phyloP scores from a whole-genome alignment of 2,888 invertebrate species.

The Neoitamus cyanurus region DNA sequence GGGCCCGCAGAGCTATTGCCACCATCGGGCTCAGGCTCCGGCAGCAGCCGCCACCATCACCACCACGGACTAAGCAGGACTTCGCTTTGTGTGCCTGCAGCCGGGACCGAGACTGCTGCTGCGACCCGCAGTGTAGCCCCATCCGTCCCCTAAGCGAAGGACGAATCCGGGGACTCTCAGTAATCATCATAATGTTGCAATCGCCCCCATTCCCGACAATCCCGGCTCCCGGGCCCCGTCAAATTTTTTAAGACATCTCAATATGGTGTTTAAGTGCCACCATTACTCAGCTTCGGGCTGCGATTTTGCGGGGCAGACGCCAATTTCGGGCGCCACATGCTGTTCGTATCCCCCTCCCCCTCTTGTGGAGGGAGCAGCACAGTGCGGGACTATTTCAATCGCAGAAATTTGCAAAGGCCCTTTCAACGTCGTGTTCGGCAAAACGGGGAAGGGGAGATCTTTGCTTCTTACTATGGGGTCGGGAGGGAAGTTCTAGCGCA shows the following conservation, averaged over 20 bases:
- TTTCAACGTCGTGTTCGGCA: not conserved
- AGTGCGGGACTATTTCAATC: not conserved
- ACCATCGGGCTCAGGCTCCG: not conserved
- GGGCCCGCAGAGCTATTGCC: not conserved
- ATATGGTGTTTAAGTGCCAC: slow-evolving; percentile 48
- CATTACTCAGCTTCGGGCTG: slow-evolving; percentile 47
- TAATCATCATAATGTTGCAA: slow-evolving; percentile 48
- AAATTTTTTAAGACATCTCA: slow-evolving; percentile 49
- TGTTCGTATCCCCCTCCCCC: not conserved
- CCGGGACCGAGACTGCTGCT: slow-evolving; percentile 12
- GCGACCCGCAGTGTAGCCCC: not conserved
- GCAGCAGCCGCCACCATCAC: not conserved
- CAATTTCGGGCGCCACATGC: not conserved
- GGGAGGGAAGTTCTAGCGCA: not conserved
- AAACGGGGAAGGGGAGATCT: not conserved
- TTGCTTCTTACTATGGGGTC: not conserved
- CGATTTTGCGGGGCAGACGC: slow-evolving; percentile 37
- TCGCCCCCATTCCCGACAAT: not conserved
- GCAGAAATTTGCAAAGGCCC: slow-evolving; percentile 1
- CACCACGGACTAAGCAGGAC: not conserved
- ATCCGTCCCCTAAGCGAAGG: not conserved
- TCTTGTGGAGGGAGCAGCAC: not conserved
- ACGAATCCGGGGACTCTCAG: not conserved
- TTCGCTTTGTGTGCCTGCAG: slow-evolving; percentile 9
- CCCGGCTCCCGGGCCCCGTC: not conserved